Evolutionary conservation across 1,140 invertebrate genomes (phyloP), one percentile per base, ranked within the genome.

Genomic region (Phymastichus coffea): DNA sequence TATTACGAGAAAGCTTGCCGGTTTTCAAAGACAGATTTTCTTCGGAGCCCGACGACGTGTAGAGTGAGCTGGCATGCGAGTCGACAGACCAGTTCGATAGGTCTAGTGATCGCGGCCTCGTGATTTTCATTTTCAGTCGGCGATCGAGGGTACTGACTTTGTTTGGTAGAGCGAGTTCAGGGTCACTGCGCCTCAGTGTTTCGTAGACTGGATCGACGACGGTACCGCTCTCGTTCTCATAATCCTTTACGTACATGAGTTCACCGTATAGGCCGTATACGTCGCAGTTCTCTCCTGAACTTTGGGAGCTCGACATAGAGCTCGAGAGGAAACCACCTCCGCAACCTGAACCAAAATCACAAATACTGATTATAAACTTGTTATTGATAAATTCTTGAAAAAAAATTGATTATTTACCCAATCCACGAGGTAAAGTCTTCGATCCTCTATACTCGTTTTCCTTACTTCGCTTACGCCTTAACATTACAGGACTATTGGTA

Each of bases 181-280:
- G 92, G 75, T 92, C 91, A 65, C 88, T 92, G 23, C 89, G 81
- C 25, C 90, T 77, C 25, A 92, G 74, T 0, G 87, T 84, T 70
- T 93, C 90, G 65, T 89, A 88, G 19, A 89, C 83, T 1, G 88
- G 85, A 57, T 89, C 86, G 28, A 87, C 86, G 35, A 85, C 81
- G 0, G 85, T 84, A 56, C 86, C 85, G 15, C 86, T 85, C 67
- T 93, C 90, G 10, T 89, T 89, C 43, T 92, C 90, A 67, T 91
- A 92, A 72, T 94, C 90, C 70, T 90, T 91, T 2, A 94, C 87
- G 73, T 93, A 92, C 83, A 95, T 93, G 20, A 96, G 78, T 68
- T 95, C 92, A 0, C 90, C 91, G 69, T 95, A 95, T 0, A 95
- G 78, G 0, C 92, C 93, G 71, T 94, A 95, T 0, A 96, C 91